Base-by-base conservation (phyloP, 2,888 invertebrate species). In the Noctua comes region DNA sequence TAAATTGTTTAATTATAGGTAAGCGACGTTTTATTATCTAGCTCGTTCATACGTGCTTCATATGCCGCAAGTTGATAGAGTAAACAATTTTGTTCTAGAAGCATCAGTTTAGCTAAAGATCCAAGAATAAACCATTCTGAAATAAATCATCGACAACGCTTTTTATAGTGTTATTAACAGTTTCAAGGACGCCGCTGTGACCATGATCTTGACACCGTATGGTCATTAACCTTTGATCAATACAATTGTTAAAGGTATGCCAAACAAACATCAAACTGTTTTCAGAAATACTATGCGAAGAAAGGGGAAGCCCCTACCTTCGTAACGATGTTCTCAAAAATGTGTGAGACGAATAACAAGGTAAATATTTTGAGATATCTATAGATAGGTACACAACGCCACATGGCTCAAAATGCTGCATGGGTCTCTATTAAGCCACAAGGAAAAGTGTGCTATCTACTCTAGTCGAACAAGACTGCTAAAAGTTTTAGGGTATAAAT, bases 1-100 rank as follows among this genome's bases (percentile, higher is more conserved):
- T 88, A 85, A 86, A 86, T 85, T 88, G 83, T 86, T 86, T 87
- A 85, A 84, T 84, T 82, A 86, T 85, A 79, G 82, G 77, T 75
- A 69, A 83, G 62, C 71, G 80, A 46, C 62, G 80, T 79, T 84
- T 82, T 82, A 82, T 84, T 86, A 85, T 74, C 59, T 86, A 74
- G 24, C 78, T 77, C 57, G 79, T 46, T 73, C 71, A 59, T 65
- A 82, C 40, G n/a, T 68, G 62, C 36, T 71, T 65, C 51, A 64
- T 74, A 54, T 65, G 78, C 10, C n/a, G 27, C 31, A 54, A 79
- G 46, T 70, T 31, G 18, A 82, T 43, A 11, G 13, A 36, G 40
- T 51, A 21, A 27, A 59, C 59, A 18, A 76, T 51, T 46, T 68
- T n/a, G 18, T 76, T 62, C 57, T 79, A 40, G 73, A 79, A 59